Evolutionary conservation across 1,140 invertebrate species (phyloP), one percentile per base, ranked within the genome.

Genomic region (Calosoma granatense): DNA sequence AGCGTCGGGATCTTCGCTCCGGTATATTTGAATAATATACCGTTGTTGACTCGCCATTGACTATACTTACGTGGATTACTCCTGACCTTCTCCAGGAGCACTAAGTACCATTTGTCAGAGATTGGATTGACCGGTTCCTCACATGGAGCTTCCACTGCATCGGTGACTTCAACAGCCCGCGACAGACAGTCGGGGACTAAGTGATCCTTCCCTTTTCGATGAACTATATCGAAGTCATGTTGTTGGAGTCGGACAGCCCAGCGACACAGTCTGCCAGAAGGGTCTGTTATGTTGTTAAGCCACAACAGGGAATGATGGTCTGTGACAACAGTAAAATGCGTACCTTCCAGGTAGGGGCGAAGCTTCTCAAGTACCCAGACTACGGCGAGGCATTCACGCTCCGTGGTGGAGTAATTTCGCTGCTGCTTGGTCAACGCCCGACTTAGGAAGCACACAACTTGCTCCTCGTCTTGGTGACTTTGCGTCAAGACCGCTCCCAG

Each of bases 241-340:
- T 62, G 60, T 61, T 74, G 70, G 1, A 78, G 51, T 23, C 61
- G 23, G 11, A 76, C 12, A 19, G 59, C 51, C 75, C 74, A 78
- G 20, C 73, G 59, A 0, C 70, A 69, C 12, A 78, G 56, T 51
- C 74, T 41, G 41, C 67, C 69, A 0, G 59, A 66, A 1, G 68
- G 63, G 22, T 75, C 69, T 58, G 68, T 73, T 1, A 74, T 61
- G 1, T 64, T 64, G n/a, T 66, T 60, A 1, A 79, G 61, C 71
- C 72, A 80, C 22, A 61, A 58, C 1, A 79, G 61, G 11, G 71
- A 65, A 22, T 66, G 62, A 55, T 77, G 74, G 56, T 80, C 76
- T 0, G 76, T 78, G 14, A 70, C 58, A 1, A 77, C 65, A 3
- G 36, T n/a, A n/a, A n/a, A n/a, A n/a, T n/a, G n/a, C n/a, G n/a